Evolutionary conservation across 2,113 vertebrate genomes (phyloP), one percentile per base, ranked within the genome.

Genomic region (Corythornis cristatus): DNA sequence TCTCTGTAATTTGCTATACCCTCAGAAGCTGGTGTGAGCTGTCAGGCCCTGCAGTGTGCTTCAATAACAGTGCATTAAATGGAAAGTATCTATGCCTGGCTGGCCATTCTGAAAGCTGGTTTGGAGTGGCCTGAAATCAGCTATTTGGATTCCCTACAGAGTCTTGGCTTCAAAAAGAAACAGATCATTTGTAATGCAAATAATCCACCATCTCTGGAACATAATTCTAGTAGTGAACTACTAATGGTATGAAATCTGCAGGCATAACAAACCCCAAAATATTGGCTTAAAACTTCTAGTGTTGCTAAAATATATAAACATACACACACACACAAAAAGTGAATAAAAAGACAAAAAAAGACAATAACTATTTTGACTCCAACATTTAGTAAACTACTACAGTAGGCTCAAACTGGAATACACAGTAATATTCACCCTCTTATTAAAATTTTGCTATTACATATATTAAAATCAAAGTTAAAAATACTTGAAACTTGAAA

Each of bases 1-100:
- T 98, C 98, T 91, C 96, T 98, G 98, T 98, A 98, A 98, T 99
- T 98, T 98, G 95, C 97, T 98, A 98, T 98, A 98, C 98, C 66
- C 98, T 98, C 87, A 98, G 98, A 98, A 98, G 97, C 96, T 93
- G 96, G 92, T 96, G 93, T 89, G 89, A 96, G 86, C 67, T 93
- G 96, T 31, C 92, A 89, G 74, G 83, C 48, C 71, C 93, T 83
- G 74, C 70, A 85, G 95, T 17, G 74, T 67, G 80, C 92, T 72
- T 92, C 86, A 96, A 88, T 94, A 96, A 78, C 2, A 87, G 91
- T 50, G 73, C 95, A 95, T 95, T 92, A 96, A 95, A 95, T 45
- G 42, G 71, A 87, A 96, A 92, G 86, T 48, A 96, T 71, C 88
- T 89, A 66, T 93, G 93, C 90, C 86, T 89, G 81, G 89, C 43